phyloP scores from a whole-genome alignment of 2,113 vertebrate species.

The Clarias gariepinus region DNA sequence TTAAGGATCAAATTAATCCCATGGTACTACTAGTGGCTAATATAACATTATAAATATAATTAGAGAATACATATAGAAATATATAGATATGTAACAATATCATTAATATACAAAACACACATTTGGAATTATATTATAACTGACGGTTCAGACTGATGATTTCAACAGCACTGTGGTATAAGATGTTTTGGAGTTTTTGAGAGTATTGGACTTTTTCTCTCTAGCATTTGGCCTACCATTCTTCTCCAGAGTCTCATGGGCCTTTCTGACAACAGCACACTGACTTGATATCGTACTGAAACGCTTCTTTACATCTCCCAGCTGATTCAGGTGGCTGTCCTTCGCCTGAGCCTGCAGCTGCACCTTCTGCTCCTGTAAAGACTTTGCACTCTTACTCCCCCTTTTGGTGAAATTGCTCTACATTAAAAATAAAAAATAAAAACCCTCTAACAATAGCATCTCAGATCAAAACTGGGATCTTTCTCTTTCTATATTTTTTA shows the following conservation, averaged over 20 bases:
- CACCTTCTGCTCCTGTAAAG: slow-evolving; percentile 85
- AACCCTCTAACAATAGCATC: background rate
- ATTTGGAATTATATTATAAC: no score
- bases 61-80: background rate
- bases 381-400: slow-evolving; percentile 26
- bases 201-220: background rate
- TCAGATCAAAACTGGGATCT: background rate
- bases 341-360: slow-evolving; percentile 81
- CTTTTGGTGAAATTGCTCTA: slow-evolving; percentile 35
- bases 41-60: background rate
- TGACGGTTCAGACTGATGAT: background rate
- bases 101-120: no score
- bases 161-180: background rate
- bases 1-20: background rate
- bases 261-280: slow-evolving; percentile 78
- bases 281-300: slow-evolving; percentile 78
- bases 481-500: background rate
- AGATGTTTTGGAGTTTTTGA: background rate
- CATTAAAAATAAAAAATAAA: slow-evolving; percentile 12
- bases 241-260: slow-evolving; percentile 81
- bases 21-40: background rate
- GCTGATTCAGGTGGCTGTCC: slow-evolving; percentile 84
- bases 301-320: slow-evolving; percentile 86
- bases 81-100: no score
- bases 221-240: slow-evolving; percentile 74